Base-by-base conservation (phyloP, 2,113 vertebrate genomes). In the Halcyon malimbica region DNA sequence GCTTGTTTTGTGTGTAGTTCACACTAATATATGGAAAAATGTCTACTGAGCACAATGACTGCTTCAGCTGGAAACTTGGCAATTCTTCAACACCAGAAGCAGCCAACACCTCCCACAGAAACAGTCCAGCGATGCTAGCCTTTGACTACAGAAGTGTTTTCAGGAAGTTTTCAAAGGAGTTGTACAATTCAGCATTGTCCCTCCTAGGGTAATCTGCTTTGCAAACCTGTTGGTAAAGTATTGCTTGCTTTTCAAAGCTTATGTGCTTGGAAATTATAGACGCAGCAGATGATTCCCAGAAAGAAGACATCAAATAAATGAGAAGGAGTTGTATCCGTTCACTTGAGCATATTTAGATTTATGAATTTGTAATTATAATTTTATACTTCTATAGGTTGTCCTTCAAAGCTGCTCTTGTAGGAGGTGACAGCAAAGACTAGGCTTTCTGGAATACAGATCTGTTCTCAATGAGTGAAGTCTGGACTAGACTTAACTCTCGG, bases 61-160 rank as follows among this genome's bases (percentile, higher is more conserved):
- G 75, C 62, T 94, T 87, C 92, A 90, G 83, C 75, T 79, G 85
- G 85, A 73, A 84, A 56, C 78, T 80, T 93, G 82, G 92, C 74
- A 88, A 25, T 67, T 79, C 67, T 65, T 90, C 85, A 87, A 35
- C 29, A 5, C 16, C 3, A 87, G 90, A 28, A 95, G 84, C 46
- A 85, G 78, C 88, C 89, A 91, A 12, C 80, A 42, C 70, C 70
- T 95, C 92, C 88, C 85, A 26, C 85, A 88, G 88, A 82, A 90
- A 65, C 13, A 9, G 37, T n/a, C 77, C 84, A 79, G 81, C 81
- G 83, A 20, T 29, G 54, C 76, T 88, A 56, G 76, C 68, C 59
- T 78, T 81, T 39, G 51, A 54, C 39, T 59, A 25, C 73, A 63
- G 73, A 6, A 84, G 64, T 19, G 69, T 82, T 93, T 84, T 46